These are phyloP conservation scores for Megastigmus dorsalis DNA, from an alignment of 2,888 invertebrate genomes.

Conservation along the genomic window DNA sequence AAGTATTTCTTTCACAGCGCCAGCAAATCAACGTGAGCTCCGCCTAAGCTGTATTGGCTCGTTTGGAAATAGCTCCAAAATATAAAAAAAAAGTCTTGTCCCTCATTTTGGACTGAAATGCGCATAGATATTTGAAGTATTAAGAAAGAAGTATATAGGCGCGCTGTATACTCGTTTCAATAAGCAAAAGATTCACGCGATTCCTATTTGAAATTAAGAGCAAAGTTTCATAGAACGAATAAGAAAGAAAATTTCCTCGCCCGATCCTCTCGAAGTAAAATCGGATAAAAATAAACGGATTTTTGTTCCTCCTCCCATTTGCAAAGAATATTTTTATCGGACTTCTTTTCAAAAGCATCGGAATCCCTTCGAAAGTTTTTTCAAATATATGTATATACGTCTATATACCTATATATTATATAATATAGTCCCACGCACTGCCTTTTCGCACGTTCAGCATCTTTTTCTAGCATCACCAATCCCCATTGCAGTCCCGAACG, in stretches of 20 bases:
- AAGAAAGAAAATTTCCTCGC: slow-evolving; percentile 33
- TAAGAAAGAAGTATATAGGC: slow-evolving; percentile 43
- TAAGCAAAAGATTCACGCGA: slow-evolving; percentile 46
- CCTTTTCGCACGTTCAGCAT: slow-evolving; percentile 24
- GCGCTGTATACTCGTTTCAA: slow-evolving; percentile 23
- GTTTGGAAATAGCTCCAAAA: slow-evolving; percentile 51
- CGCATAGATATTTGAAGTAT: slow-evolving; percentile 40
- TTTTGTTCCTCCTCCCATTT: background rate
- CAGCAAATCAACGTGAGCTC: slow-evolving; percentile 67
- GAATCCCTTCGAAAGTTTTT: slow-evolving; percentile 33
- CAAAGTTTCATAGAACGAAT: slow-evolving; percentile 42
- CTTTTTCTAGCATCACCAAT: slow-evolving; percentile 27
- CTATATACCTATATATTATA: slow-evolving; percentile 11
- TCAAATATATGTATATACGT: slow-evolving; percentile 28
- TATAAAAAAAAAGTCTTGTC: slow-evolving; percentile 45
- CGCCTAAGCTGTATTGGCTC: slow-evolving; percentile 57
- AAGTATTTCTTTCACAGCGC: slow-evolving; percentile 72
- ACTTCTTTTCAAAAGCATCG: slow-evolving; percentile 41
- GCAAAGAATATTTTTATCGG: slow-evolving; percentile 43
- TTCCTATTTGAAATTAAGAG: slow-evolving; percentile 46
- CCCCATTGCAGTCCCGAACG: slow-evolving; percentile 35
- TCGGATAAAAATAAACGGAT: slow-evolving; percentile 43
- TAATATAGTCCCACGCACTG: slow-evolving; percentile 28
- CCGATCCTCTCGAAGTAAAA: slow-evolving; percentile 36
- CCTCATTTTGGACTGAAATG: slow-evolving; percentile 49